Evolutionary conservation across 1,140 invertebrate genomes (phyloP).

Genomic region (Mactra quadrangularis): DNA sequence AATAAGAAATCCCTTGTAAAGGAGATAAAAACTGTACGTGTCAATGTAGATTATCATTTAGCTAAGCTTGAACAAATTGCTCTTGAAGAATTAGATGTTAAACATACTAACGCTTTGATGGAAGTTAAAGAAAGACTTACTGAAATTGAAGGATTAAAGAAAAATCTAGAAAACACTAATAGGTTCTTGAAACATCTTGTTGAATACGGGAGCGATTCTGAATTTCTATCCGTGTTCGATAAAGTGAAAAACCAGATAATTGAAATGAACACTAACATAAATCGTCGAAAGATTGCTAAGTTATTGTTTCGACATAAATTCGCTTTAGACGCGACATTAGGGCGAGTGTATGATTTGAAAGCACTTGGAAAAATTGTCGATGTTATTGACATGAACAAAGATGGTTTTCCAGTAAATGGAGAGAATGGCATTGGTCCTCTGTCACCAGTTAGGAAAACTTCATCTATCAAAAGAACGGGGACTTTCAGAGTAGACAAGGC

Average conservation of each 20-base stretch:
- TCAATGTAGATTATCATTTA: slow-evolving; percentile 63
- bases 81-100: slow-evolving; percentile 61
- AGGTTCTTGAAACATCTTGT: slow-evolving; percentile 65
- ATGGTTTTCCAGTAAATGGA: slow-evolving; percentile 63
- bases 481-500: slow-evolving; percentile 69
- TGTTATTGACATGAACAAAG: slow-evolving; percentile 70
- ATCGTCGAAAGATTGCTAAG: slow-evolving; percentile 67
- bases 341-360: slow-evolving; percentile 63
- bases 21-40: slow-evolving; percentile 65
- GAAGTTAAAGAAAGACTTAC: slow-evolving; percentile 63
- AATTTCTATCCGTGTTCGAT: slow-evolving; percentile 70
- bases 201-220: slow-evolving; percentile 72
- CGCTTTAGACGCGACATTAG: slow-evolving; percentile 62
- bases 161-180: slow-evolving; percentile 67
- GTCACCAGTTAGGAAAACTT: slow-evolving; percentile 52
- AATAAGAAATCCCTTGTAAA: slow-evolving; percentile 64
- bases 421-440: slow-evolving; percentile 52
- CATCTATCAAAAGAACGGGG: slow-evolving; percentile 66
- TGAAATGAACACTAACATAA: slow-evolving; percentile 66
- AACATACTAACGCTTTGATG: slow-evolving; percentile 60
- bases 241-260: slow-evolving; percentile 69
- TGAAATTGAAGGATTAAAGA: slow-evolving; percentile 70
- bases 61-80: slow-evolving; percentile 66
- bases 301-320: slow-evolving; percentile 67
- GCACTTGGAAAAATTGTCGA: slow-evolving; percentile 69